Conservation (phyloP, 2,113 vertebrate genomes). For the Spheniscus mendiculus region DNA sequence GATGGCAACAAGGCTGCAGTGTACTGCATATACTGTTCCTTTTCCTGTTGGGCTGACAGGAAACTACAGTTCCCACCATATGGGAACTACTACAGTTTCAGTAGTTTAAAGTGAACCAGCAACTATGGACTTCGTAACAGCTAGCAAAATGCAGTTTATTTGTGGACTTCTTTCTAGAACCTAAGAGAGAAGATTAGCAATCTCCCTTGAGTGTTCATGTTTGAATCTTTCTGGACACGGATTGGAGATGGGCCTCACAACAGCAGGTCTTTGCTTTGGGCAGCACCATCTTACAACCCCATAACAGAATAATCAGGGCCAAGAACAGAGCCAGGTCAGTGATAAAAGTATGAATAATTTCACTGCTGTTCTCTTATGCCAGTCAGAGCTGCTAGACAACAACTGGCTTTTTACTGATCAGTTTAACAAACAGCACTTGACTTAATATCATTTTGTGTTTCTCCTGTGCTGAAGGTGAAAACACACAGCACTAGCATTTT, state of each 20-base stretch:
- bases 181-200: background rate
- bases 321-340: background rate
- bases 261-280: background rate
- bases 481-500: background rate
- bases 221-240: background rate
- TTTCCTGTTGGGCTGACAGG: background rate
- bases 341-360: background rate
- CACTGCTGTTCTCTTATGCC: background rate
- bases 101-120: background rate
- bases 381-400: background rate
- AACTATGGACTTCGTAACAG: background rate
- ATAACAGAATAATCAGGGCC: background rate
- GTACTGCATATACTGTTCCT: fast-evolving
- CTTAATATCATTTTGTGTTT: background rate
- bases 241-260: background rate
- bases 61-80: too few species aligned
- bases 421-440: background rate
- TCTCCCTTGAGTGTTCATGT: background rate
- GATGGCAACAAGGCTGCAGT: background rate
- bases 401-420: background rate
- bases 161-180: background rate
- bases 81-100: background rate
- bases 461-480: background rate
- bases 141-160: background rate
- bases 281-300: background rate